Base-by-base conservation (phyloP, 2,113 vertebrate genomes). In the Pterocles burchelli region DNA sequence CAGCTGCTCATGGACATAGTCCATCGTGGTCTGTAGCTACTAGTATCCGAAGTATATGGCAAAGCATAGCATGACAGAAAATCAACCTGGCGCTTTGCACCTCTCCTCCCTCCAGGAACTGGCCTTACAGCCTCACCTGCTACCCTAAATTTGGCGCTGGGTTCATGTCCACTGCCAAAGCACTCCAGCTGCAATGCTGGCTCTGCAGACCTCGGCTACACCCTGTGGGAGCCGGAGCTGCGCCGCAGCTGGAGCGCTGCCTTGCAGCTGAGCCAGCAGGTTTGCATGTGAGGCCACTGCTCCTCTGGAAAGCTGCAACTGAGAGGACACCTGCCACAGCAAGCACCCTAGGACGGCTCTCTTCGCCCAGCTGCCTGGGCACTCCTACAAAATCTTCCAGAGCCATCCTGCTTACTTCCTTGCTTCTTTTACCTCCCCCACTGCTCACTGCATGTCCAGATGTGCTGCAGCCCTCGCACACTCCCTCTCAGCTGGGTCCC, bases 261-360 rank as follows among this genome's bases (percentile, higher is more conserved):
- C 5, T 7, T 21, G 34, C 5, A 2, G 13, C 62, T 13, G 12
- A 68, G 54, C 9, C 26, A 28, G 19, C n/a, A 43, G 71, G 29
- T 79, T 73, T 63, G 36, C 34, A 1, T 7, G 17, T 17, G 17
- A 65, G n/a, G 29, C 54, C 10, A 33, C 58, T 33, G 7, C 51
- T 83, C 6, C 82, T 55, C 48, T 63, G 90, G 26, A 76, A 57
- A 51, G 10, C 33, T 51, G 65, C 85, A 77, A 43, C 62, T 74
- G 28, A 62, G n/a, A 10, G 33, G 49, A 73, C 74, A 51, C 12
- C 52, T 76, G 70, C 13, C 61, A 34, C 28, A 17, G 28, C 22
- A 24, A 21, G 46, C 0, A 0, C 7, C 17, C 38, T 2, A 0
- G 31, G 17, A 4, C 0, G 1, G 13, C 6, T 85, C 55, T 77